phyloP scores from a whole-genome alignment of 1,140 invertebrate species.

The Thaumatotibia leucotreta region DNA sequence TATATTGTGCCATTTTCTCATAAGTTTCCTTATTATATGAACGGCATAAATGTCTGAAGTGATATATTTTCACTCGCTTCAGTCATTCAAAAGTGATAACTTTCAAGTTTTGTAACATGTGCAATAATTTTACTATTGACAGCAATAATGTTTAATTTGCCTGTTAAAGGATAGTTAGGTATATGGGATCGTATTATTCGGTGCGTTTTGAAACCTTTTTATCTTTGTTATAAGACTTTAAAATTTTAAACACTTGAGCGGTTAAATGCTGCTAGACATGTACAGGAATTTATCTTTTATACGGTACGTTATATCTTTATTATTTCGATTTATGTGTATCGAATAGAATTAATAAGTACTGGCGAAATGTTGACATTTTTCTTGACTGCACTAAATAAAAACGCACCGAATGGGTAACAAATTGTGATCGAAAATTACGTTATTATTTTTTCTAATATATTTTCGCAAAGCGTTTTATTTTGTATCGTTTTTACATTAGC shows the following conservation, averaged over 20 bases:
- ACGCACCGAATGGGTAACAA: constrained; percentile 4
- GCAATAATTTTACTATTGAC: constrained; percentile 13
- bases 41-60: neutral
- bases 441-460: constrained; percentile 54
- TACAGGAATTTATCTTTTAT: no score
- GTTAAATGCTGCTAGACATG: no score
- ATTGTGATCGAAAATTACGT: constrained; percentile 1
- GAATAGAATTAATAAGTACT: no score
- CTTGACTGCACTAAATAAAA: neutral
- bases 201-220: neutral
- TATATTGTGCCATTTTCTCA: constrained; percentile 27
- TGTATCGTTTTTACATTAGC: constrained; percentile 43
- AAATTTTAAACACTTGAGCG: no score
- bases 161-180: neutral
- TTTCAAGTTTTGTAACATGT: neutral
- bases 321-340: no score
- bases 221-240: neutral
- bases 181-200: neutral
- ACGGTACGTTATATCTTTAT: no score
- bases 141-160: constrained; percentile 7
- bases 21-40: constrained; percentile 21
- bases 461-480: constrained; percentile 52
- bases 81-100: neutral
- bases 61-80: neutral
- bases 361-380: no score